phyloP scores from a whole-genome alignment of 2,888 invertebrate species.

The Notocelia uddmanniana region DNA sequence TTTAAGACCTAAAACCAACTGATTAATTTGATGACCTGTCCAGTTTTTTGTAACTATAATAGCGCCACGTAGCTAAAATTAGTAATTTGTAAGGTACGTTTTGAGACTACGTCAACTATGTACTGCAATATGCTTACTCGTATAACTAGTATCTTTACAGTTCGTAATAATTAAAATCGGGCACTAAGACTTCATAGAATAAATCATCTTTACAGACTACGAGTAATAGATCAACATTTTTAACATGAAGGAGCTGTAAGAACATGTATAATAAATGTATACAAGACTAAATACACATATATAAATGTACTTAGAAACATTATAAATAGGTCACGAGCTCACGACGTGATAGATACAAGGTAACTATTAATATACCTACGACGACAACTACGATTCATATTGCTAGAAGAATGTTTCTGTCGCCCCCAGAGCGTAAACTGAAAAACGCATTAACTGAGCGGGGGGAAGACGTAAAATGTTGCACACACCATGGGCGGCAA shows the following conservation, averaged over 20 bases:
- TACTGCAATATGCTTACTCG: too few species aligned
- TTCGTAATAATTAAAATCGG: too few species aligned
- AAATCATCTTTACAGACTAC: neutral
- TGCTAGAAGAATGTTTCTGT: slow-evolving; percentile 30
- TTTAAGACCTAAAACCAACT: too few species aligned
- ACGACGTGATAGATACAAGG: slow-evolving; percentile 33
- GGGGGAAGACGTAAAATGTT: neutral
- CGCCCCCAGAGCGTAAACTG: neutral
- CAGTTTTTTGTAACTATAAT: too few species aligned
- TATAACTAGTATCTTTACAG: too few species aligned
- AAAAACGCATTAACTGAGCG: neutral
- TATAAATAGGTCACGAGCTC: slow-evolving; percentile 26
- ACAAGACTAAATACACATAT: slow-evolving; percentile 27
- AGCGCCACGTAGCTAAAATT: too few species aligned
- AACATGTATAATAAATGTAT: slow-evolving; percentile 27
- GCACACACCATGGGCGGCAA: neutral
- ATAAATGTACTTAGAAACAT: slow-evolving; percentile 24
- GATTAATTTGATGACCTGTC: too few species aligned
- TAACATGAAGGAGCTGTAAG: slow-evolving; percentile 31
- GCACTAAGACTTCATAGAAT: too few species aligned
- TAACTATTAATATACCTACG: slow-evolving; percentile 30
- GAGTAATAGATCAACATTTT: slow-evolving; percentile 1
- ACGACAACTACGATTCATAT: slow-evolving; percentile 25
- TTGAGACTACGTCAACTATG: too few species aligned
- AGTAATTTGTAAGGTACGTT: too few species aligned